phyloP scores from a whole-genome alignment of 1,140 invertebrate species.

The Rhagoletis zephyria region DNA sequence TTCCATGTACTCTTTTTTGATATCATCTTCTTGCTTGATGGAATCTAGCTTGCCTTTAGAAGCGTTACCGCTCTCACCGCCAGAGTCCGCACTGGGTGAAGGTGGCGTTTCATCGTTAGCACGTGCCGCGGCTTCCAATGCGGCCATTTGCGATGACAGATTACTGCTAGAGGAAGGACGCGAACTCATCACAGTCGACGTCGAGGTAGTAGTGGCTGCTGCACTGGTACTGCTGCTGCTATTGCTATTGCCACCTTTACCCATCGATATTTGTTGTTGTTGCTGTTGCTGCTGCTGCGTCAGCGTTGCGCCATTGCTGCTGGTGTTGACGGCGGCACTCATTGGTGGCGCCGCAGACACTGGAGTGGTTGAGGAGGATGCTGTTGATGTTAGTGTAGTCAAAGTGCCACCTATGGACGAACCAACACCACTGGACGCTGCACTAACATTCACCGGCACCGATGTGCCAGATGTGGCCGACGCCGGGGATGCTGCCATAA shows the following conservation, averaged over 20 bases:
- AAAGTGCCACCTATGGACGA: not conserved
- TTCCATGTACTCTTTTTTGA: conserved; percentile 79
- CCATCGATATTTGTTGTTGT: conserved; percentile 57
- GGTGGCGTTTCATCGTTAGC: conserved; percentile 81
- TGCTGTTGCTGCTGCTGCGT: conserved; percentile 57
- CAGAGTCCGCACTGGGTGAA: conserved; percentile 75
- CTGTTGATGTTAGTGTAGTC: conserved; percentile 61
- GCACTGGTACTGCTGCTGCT: conserved; percentile 30
- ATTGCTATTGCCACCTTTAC: conserved; percentile 54
- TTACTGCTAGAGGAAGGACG: conserved; percentile 71
- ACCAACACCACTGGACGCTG: not conserved
- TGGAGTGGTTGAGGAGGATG: conserved; percentile 63
- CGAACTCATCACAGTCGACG: conserved; percentile 54
- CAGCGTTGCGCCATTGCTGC: conserved; percentile 46
- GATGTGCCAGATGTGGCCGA: conserved; percentile 60
- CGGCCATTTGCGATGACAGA: conserved; percentile 82
- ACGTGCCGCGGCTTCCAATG: conserved; percentile 79
- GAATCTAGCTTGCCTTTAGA: conserved; percentile 79
- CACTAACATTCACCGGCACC: conserved; percentile 56
- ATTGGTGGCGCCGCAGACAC: conserved; percentile 59
- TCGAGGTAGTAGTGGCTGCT: conserved; percentile 58
- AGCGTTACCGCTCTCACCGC: conserved; percentile 66
- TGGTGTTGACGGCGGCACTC: conserved; percentile 61
- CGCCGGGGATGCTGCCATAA: conserved; percentile 66
- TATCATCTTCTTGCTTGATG: conserved; percentile 79